Evolutionary conservation across 2,113 vertebrate species (phyloP).

Genomic region (Picathartes gymnocephalus): DNA sequence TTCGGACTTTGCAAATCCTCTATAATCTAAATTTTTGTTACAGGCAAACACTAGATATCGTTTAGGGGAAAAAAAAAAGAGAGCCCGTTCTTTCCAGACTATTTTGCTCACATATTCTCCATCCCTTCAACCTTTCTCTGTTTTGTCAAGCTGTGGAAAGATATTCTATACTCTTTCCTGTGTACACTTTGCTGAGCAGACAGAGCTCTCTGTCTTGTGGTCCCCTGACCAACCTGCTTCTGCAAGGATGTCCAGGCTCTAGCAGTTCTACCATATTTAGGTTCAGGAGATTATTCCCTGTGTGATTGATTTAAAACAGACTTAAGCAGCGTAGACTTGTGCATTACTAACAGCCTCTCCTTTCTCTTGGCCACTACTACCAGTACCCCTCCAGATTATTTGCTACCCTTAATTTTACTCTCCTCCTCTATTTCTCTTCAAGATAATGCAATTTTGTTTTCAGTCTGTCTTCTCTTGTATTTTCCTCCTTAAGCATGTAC

Average conservation of each 20-base stretch:
- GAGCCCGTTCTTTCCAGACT: neutral
- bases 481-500: neutral
- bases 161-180: neutral
- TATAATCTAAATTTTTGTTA: constrained; percentile 13
- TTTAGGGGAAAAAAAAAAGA: neutral
- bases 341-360: neutral
- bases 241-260: neutral
- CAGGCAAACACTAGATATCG: neutral
- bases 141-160: neutral
- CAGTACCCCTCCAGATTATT: neutral
- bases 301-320: neutral
- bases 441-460: neutral
- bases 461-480: neutral
- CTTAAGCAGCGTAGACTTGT: neutral
- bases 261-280: neutral
- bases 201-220: neutral
- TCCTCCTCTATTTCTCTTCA: neutral
- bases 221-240: neutral
- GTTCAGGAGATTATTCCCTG: neutral
- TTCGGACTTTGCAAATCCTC: neutral
- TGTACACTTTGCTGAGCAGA: neutral
- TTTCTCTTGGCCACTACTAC: neutral
- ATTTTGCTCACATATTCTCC: neutral
- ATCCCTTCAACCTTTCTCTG: neutral
- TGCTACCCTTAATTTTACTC: neutral